Percentiles rank a stretch among this genome's conserved stretches.
These are phyloP conservation scores for Eretmochelys imbricata DNA, from an alignment of 2,113 vertebrate species.

Conservation along the genomic window DNA sequence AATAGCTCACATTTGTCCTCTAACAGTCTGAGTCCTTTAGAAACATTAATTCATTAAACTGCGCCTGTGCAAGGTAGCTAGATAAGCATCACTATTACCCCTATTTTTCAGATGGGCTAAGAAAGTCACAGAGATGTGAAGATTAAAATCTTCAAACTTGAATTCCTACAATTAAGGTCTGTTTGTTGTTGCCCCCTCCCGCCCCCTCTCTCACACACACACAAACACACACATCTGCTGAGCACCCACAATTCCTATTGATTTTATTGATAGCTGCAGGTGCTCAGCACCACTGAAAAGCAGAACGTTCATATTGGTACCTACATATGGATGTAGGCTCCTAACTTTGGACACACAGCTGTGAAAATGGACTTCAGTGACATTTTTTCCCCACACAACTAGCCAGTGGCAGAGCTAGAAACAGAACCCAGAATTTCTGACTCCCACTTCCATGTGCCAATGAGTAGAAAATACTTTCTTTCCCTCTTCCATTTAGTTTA, in stretches of 20 bases:
- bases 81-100: neutral
- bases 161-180: neutral
- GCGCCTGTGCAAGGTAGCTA: neutral
- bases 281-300: neutral
- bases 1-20: neutral
- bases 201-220: too few relatives aligned
- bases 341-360: neutral
- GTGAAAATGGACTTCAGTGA: neutral
- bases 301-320: neutral
- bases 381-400: fast-evolving
- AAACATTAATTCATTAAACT: neutral
- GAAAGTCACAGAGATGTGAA: neutral
- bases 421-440: neutral
- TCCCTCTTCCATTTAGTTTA: neutral
- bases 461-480: fast-evolving
- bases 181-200: neutral
- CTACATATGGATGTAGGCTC: neutral
- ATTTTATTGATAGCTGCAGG: neutral
- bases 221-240: neutral
- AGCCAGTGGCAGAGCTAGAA: neutral
- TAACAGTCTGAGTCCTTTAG: neutral
- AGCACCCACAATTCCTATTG: neutral
- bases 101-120: neutral
- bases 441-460: neutral
- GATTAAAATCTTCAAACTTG: neutral